Percentiles rank a stretch among this genome's conserved stretches.
Evolutionary conservation across 2,797 vertebrate species (phyloP).

Genomic region (Paedocypris micromegethes): DNA sequence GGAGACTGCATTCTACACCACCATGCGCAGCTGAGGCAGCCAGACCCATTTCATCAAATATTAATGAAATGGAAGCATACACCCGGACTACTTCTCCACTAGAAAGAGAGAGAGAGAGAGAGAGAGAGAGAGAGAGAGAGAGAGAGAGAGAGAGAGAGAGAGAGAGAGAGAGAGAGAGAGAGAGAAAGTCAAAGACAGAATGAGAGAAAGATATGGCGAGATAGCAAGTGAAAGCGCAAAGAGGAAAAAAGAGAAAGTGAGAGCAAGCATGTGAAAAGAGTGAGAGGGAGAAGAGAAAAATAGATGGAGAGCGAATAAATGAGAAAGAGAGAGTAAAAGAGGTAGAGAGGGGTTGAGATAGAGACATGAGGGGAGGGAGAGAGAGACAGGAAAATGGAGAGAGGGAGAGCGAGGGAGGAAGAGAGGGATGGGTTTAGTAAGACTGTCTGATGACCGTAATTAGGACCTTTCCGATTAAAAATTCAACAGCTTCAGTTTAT

Average conservation of each 20-base stretch:
- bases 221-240: slow-evolving; percentile 19
- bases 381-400: too few species aligned
- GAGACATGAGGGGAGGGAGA: slow-evolving; percentile 5
- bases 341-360: slow-evolving; percentile 49
- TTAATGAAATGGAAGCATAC: slow-evolving; percentile 99
- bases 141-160: slow-evolving; percentile 47
- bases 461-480: slow-evolving; percentile 98
- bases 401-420: not conserved
- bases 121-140: slow-evolving; percentile 55
- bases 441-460: slow-evolving; percentile 99
- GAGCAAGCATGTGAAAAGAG: slow-evolving; percentile 12
- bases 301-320: slow-evolving; percentile 18
- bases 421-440: slow-evolving; percentile 98
- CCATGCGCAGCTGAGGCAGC: slow-evolving; percentile 97
- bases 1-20: slow-evolving; percentile 89
- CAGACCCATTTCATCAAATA: slow-evolving; percentile 99
- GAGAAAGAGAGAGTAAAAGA: slow-evolving; percentile 44
- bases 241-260: slow-evolving; percentile 48
- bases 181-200: slow-evolving; percentile 17
- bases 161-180: slow-evolving; percentile 46
- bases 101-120: slow-evolving; percentile 28
- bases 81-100: slow-evolving; percentile 82
- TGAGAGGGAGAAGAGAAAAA: slow-evolving; percentile 53
- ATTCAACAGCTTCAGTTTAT: slow-evolving; percentile 99
- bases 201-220: slow-evolving; percentile 33